Conservation (phyloP, 2,888 invertebrate genomes). For the Argyra leucocephala region DNA sequence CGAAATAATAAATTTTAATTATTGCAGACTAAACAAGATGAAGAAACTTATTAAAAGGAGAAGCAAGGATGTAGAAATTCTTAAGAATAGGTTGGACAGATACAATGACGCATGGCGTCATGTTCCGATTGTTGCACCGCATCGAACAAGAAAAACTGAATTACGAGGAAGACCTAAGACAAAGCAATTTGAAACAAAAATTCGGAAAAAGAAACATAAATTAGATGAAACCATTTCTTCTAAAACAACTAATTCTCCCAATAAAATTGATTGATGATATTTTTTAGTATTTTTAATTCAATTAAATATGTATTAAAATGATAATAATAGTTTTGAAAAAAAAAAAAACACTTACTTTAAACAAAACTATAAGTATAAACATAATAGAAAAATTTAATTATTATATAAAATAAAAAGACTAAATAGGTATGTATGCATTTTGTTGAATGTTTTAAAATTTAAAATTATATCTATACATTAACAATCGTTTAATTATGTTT, state of each 20-base stretch:
- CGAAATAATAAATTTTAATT: not conserved
- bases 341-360: no score
- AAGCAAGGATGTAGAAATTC: constrained; percentile 34
- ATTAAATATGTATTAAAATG: no score
- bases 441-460: not conserved
- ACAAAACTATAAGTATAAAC: no score
- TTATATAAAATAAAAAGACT: no score
- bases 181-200: constrained; percentile 25
- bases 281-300: no score
- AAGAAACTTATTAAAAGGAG: constrained; percentile 37
- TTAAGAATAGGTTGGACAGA: constrained; percentile 37
- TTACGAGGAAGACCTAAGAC: constrained; percentile 41
- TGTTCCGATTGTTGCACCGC: constrained; percentile 28
- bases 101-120: constrained; percentile 40
- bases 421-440: no score
- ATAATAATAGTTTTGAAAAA: no score
- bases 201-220: constrained; percentile 16
- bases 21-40: constrained; percentile 36
- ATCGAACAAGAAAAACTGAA: constrained; percentile 39
- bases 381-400: no score
- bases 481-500: not conserved
- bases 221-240: constrained; percentile 13
- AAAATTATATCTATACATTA: not conserved
- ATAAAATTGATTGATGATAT: not conserved
- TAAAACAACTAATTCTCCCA: constrained; percentile 10